A percentile compares a stretch with the other conserved stretches of the same genome.
Conservation (phyloP, 2,113 vertebrate species). For the Zosterops lateralis region DNA sequence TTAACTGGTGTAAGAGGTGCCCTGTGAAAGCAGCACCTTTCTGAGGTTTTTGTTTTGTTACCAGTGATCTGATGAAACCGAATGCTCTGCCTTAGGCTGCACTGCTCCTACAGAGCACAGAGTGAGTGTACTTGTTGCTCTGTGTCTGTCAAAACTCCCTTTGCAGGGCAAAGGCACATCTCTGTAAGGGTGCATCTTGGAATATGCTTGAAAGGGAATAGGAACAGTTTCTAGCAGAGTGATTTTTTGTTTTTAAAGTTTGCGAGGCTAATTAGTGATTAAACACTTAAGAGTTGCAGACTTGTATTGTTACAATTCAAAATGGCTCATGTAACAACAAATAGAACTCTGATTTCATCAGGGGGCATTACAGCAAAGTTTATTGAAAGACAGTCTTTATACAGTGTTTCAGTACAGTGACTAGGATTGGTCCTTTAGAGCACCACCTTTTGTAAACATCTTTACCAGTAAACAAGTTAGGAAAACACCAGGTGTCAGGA, state of each 20-base stretch:
- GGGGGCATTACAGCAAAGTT: too few relatives aligned
- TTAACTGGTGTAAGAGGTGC: neutral
- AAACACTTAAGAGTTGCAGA: too few relatives aligned
- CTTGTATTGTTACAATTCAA: too few relatives aligned
- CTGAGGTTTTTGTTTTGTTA: neutral
- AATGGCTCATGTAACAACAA: too few relatives aligned
- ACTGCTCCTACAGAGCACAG: neutral
- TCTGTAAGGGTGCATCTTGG: neutral
- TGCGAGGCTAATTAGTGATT: too few relatives aligned
- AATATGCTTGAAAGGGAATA: neutral
- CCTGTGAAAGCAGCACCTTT: neutral
- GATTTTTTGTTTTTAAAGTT: neutral
- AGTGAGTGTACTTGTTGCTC: neutral
- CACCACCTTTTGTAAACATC: too few relatives aligned
- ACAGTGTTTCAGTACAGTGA: too few relatives aligned
- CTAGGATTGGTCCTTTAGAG: too few relatives aligned
- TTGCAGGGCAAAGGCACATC: neutral
- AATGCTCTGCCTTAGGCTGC: neutral
- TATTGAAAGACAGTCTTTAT: too few relatives aligned
- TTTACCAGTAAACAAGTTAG: too few relatives aligned
- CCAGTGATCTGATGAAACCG: neutral
- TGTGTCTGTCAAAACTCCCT: neutral
- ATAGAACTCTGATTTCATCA: too few relatives aligned
- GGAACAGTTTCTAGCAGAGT: neutral
- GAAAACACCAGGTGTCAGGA: too few relatives aligned